Percentiles rank a stretch among this genome's conserved stretches.
Conservation (phyloP, 92 coral and sea anemone species). For the Plumapathes pennacea region DNA sequence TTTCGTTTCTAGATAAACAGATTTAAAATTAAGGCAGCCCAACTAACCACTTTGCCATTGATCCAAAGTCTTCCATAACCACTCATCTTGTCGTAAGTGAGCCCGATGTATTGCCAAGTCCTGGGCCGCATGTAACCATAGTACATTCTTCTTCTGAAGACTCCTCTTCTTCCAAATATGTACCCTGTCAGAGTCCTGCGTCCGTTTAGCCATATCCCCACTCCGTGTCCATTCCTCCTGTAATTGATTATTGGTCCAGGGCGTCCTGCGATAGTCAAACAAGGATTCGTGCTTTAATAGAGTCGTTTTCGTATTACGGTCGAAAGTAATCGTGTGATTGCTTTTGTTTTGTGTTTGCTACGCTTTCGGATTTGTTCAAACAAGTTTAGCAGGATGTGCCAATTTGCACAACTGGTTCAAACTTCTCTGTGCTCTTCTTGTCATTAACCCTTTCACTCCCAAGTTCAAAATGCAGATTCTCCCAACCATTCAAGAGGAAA, state of each 20-base stretch:
- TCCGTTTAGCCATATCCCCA: slow-evolving; percentile 64
- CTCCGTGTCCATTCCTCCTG: slow-evolving; percentile 59
- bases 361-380: no score
- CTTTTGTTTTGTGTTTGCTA: no score
- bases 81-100: slow-evolving; percentile 61
- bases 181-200: slow-evolving; percentile 39
- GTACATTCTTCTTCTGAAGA: slow-evolving; percentile 36
- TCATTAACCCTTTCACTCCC: no score
- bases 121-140: slow-evolving; percentile 6
- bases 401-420: no score
- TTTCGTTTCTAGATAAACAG: not conserved
- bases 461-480: no score
- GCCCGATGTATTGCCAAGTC: slow-evolving; percentile 66
- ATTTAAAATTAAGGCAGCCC: not conserved
- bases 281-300: no score
- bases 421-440: no score
- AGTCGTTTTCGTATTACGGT: no score
- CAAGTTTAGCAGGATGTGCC: no score
- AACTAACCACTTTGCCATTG: slow-evolving; percentile 54
- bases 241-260: slow-evolving; percentile 76
- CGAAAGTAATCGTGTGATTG: no score
- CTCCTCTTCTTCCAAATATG: slow-evolving; percentile 53
- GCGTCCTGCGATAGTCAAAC: slow-evolving; percentile 1
- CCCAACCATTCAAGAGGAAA: no score
- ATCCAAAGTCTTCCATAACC: slow-evolving; percentile 61